phyloP scores from a whole-genome alignment of 1,140 invertebrate species.

The Hermetia illucens region DNA sequence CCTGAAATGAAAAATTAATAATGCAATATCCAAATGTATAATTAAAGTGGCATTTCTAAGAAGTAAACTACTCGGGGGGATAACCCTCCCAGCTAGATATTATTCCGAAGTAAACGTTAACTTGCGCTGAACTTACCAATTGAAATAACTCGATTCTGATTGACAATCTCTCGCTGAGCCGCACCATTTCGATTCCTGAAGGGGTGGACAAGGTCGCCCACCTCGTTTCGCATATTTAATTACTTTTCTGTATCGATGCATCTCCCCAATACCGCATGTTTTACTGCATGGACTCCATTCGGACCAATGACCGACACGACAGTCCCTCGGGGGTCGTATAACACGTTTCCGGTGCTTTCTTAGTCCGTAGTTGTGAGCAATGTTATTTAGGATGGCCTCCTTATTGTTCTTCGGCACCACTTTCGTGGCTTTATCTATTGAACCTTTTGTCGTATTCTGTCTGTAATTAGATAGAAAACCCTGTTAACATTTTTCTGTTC shows the following conservation, averaged over 20 bases:
- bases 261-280: slow-evolving; percentile 76
- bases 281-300: slow-evolving; percentile 73
- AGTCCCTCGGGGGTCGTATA: slow-evolving; percentile 35
- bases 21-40: too few relatives aligned
- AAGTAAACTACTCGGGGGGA: too few relatives aligned
- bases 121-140: slow-evolving; percentile 22
- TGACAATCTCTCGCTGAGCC: slow-evolving; percentile 56
- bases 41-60: too few relatives aligned
- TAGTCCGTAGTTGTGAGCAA: slow-evolving; percentile 44
- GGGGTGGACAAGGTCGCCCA: slow-evolving; percentile 61
- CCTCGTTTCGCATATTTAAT: slow-evolving; percentile 57
- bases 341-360: slow-evolving; percentile 6
- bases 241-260: slow-evolving; percentile 58
- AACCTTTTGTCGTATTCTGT: background rate
- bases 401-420: slow-evolving; percentile 52
- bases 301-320: slow-evolving; percentile 74
- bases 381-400: slow-evolving; percentile 55
- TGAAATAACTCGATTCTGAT: slow-evolving; percentile 30
- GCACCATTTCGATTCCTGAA: slow-evolving; percentile 76
- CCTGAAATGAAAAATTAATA: too few relatives aligned
- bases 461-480: background rate
- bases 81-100: too few relatives aligned
- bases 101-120: too few relatives aligned
- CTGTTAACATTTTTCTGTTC: too few relatives aligned
- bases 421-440: slow-evolving; percentile 8